phyloP scores from a whole-genome alignment of 1,140 invertebrate genomes.

The Lanistes nyassanus region DNA sequence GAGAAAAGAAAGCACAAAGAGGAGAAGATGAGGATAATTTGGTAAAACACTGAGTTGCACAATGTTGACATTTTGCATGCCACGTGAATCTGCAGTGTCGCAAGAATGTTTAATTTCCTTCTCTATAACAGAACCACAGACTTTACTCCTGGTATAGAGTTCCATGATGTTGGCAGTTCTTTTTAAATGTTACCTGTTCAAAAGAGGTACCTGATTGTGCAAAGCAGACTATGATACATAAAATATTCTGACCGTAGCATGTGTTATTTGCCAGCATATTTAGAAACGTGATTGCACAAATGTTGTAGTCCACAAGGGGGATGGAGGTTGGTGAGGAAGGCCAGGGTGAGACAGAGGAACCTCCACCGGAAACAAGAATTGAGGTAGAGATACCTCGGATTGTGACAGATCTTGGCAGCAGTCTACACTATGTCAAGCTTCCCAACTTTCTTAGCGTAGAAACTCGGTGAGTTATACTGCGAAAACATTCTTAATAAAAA shows the following conservation, averaged over 20 bases:
- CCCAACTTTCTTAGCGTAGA: conserved; percentile 72
- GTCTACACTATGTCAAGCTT: conserved; percentile 81
- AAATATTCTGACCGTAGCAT: too few relatives aligned
- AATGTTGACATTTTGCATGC: not conserved
- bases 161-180: too few relatives aligned
- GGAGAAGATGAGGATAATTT: not conserved
- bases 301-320: not conserved
- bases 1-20: conserved; percentile 13
- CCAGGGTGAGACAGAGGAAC: conserved; percentile 62
- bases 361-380: conserved; percentile 91
- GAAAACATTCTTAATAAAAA: not conserved
- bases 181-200: too few relatives aligned
- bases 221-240: too few relatives aligned
- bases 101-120: too few relatives aligned
- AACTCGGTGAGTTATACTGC: conserved; percentile 58
- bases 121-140: too few relatives aligned
- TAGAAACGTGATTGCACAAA: too few relatives aligned
- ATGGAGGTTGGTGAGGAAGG: conserved; percentile 53
- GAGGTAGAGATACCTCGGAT: conserved; percentile 98
- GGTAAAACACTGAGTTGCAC: too few relatives aligned
- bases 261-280: too few relatives aligned
- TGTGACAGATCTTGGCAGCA: conserved; percentile 87
- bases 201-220: too few relatives aligned
- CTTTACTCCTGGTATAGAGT: too few relatives aligned
- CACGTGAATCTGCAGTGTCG: too few relatives aligned